phyloP scores from a whole-genome alignment of 2,113 vertebrate genomes.

The Peromyscus polionotus region DNA sequence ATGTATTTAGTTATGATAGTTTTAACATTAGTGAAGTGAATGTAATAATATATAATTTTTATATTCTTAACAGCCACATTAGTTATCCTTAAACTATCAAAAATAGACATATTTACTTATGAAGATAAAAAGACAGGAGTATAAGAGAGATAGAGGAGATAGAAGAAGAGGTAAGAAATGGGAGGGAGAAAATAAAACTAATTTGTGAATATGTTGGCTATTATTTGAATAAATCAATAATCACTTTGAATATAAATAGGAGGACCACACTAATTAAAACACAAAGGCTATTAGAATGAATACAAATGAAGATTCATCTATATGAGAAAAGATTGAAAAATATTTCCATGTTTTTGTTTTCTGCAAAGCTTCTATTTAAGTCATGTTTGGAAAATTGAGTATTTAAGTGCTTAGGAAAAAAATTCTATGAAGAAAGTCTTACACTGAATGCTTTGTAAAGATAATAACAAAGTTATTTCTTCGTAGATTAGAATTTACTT shows the following conservation, averaged over 20 bases:
- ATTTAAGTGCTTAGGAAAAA: background rate
- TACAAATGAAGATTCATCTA: too few relatives aligned
- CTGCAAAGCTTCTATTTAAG: background rate
- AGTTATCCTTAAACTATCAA: background rate
- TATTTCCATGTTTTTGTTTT: background rate
- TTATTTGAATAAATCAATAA: too few relatives aligned
- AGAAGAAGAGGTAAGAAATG: too few relatives aligned
- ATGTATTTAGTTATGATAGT: background rate
- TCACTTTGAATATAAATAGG: too few relatives aligned
- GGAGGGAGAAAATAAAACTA: too few relatives aligned
- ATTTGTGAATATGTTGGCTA: too few relatives aligned
- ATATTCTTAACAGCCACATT: too few relatives aligned
- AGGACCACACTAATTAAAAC: too few relatives aligned
- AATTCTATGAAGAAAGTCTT: background rate
- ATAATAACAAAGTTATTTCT: background rate
- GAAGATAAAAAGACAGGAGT: too few relatives aligned
- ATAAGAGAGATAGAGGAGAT: too few relatives aligned
- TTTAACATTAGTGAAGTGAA: background rate
- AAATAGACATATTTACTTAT: too few relatives aligned
- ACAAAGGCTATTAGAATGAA: too few relatives aligned
- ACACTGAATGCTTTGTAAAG: background rate
- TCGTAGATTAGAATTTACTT: background rate
- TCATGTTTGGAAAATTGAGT: background rate
- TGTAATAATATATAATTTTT: background rate
- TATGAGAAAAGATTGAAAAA: background rate